Conservation (phyloP, 2,888 invertebrate species). For the Eristalis arbustorum region DNA sequence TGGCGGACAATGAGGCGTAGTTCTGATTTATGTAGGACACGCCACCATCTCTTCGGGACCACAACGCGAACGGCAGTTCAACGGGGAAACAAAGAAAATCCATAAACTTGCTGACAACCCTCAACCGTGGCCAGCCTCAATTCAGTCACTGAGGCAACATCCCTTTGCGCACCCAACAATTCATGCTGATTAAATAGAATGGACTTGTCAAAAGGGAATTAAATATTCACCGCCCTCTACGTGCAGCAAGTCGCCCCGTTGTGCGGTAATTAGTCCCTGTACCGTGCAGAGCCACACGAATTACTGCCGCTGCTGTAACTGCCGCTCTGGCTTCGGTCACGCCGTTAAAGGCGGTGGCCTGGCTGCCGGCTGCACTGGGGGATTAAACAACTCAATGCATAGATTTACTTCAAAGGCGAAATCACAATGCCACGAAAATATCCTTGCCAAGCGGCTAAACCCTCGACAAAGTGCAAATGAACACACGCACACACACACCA, state of each 20-base stretch:
- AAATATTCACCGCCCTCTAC: background rate
- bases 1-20: background rate
- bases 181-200: background rate
- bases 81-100: background rate
- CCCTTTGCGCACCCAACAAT: background rate
- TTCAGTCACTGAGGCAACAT: background rate
- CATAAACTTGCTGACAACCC: background rate
- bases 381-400: constrained; percentile 67
- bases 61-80: background rate
- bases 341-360: background rate
- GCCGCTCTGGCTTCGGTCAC: background rate
- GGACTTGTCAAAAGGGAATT: background rate
- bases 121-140: background rate
- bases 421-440: constrained; percentile 67
- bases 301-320: background rate
- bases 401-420: constrained; percentile 61
- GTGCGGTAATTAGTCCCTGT: constrained; percentile 30
- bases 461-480: constrained; percentile 47
- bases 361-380: constrained; percentile 15
- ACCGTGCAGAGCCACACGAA: constrained; percentile 32
- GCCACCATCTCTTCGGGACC: background rate
- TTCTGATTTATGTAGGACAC: constrained; percentile 9
- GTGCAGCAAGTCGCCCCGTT: background rate
- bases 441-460: constrained; percentile 43
- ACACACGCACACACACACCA: constrained; percentile 19